A percentile compares a stretch with the other conserved stretches of the same genome.
These are phyloP conservation scores for Engystomops pustulosus DNA, from an alignment of 2,113 vertebrate species.

Conservation along the genomic window DNA sequence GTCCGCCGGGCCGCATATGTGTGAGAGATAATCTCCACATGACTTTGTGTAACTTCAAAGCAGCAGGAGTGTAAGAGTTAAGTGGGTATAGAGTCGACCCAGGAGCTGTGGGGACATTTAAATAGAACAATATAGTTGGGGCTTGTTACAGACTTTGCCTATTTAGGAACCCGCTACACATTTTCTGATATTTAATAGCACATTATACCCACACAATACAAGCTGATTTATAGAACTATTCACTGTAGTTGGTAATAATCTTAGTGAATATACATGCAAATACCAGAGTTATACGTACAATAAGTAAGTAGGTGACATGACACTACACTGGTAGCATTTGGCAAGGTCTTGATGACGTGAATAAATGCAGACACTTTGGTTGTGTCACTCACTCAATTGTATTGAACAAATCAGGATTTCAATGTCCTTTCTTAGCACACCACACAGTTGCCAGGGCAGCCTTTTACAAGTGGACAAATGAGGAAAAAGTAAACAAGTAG, in stretches of 20 bases:
- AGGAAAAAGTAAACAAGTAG: slow-evolving; percentile 1
- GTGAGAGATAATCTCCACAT: no score
- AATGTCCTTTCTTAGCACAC: slow-evolving; percentile 13
- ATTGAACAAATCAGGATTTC: slow-evolving; percentile 33
- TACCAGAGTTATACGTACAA: not conserved
- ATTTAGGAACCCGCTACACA: no score
- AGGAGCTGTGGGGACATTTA: no score
- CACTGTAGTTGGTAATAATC: not conserved
- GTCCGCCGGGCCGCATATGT: no score
- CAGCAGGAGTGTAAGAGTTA: no score
- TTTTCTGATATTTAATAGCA: not conserved
- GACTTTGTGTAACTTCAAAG: no score
- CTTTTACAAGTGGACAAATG: slow-evolving; percentile 1
- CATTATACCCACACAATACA: not conserved
- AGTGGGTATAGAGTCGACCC: no score
- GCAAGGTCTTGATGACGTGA: not conserved
- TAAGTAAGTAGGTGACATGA: not conserved
- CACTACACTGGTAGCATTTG: not conserved
- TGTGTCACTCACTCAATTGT: slow-evolving; percentile 58
- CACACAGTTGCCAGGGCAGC: slow-evolving; percentile 23
- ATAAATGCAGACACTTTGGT: slow-evolving; percentile 59
- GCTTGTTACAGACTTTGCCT: no score
- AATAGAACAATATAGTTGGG: no score
- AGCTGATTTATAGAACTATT: no score
- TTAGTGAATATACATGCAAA: not conserved